phyloP scores from a whole-genome alignment of 2,797 vertebrate species.

The Hapalemur alaotrensis region DNA sequence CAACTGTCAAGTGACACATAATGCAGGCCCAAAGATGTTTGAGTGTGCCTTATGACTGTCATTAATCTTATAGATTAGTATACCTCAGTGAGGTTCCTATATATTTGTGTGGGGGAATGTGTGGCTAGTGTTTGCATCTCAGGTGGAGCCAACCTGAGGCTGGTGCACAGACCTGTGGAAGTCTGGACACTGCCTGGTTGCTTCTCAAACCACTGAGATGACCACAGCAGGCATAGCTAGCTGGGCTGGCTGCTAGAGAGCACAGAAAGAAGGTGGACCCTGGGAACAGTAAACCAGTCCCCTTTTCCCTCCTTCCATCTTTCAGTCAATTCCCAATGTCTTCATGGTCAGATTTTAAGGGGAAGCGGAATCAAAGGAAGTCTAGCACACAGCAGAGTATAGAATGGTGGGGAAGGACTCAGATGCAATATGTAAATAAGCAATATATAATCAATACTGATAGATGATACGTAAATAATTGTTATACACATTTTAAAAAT shows the following conservation, averaged over 20 bases:
- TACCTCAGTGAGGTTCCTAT: neutral
- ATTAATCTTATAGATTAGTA: neutral
- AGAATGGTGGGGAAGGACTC: neutral
- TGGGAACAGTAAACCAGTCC: neutral
- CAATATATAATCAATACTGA: neutral
- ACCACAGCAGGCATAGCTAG: too few relatives aligned
- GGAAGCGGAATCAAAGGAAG: neutral
- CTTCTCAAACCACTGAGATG: neutral
- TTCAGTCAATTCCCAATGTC: neutral
- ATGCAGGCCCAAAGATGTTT: neutral
- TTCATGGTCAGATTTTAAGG: neutral
- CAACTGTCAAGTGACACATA: neutral
- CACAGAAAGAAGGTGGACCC: neutral
- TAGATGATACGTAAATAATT: neutral
- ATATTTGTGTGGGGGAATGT: neutral
- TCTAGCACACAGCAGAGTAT: neutral
- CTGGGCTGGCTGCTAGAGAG: neutral
- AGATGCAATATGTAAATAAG: neutral
- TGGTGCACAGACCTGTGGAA: neutral
- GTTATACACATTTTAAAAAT: neutral
- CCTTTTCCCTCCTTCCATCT: neutral
- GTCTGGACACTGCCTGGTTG: fast-evolving
- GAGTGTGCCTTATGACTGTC: neutral
- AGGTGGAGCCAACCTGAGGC: neutral
- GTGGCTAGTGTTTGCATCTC: neutral